Conservation (phyloP, 2,113 vertebrate species). For the Platichthys flesus region DNA sequence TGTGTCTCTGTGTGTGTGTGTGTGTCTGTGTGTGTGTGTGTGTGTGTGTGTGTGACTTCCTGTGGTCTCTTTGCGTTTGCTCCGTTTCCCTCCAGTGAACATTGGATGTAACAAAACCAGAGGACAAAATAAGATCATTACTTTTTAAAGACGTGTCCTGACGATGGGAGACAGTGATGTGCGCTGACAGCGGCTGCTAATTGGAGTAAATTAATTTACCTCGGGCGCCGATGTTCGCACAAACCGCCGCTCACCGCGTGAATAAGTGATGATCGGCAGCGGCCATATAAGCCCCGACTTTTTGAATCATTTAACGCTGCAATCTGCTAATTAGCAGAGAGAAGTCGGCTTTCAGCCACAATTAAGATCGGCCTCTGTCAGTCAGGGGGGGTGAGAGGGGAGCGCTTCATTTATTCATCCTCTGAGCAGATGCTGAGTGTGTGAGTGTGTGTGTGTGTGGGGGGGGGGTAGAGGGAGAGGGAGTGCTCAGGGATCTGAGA, state of each 20-base stretch:
- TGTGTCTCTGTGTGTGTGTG: neutral
- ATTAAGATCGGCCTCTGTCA: constrained; percentile 81
- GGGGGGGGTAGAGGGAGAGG: constrained; percentile 62
- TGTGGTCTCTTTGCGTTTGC: constrained; percentile 59
- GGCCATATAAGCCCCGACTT: constrained; percentile 79
- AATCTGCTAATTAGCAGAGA: constrained; percentile 86
- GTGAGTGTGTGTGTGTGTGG: neutral
- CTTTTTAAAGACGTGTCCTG: constrained; percentile 72
- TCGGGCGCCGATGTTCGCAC: constrained; percentile 76
- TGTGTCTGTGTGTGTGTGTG: constrained; percentile 7
- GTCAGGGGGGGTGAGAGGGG: constrained; percentile 57
- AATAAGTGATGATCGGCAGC: constrained; percentile 85
- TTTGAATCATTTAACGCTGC: constrained; percentile 87
- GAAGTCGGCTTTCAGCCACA: constrained; percentile 83
- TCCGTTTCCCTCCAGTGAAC: constrained; percentile 70
- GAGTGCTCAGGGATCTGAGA: constrained; percentile 1
- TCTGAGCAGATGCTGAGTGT: constrained; percentile 80
- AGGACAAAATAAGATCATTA: constrained; percentile 78
- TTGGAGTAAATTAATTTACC: constrained; percentile 87
- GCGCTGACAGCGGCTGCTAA: constrained; percentile 83
- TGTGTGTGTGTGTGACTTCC: constrained; percentile 3
- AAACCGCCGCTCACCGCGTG: constrained; percentile 72
- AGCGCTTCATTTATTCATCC: constrained; percentile 83
- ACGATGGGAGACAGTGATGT: constrained; percentile 73
- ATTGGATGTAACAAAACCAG: constrained; percentile 71